Base-by-base conservation (phyloP, 1,140 invertebrate genomes). In the Zophobas atratus region DNA sequence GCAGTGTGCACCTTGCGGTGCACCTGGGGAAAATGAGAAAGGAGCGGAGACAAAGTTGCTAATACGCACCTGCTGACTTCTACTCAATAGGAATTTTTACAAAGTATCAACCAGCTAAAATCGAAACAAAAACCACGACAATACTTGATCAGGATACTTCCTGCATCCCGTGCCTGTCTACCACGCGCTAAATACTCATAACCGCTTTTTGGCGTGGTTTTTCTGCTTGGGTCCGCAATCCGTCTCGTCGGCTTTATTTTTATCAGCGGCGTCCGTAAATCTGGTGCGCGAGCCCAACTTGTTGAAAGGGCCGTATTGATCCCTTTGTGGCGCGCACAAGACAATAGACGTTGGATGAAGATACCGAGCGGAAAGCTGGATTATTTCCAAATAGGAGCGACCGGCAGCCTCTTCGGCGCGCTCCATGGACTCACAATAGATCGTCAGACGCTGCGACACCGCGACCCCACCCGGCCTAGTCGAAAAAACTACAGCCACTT, bases 301-400 rank as follows among this genome's bases (percentile, higher is more conserved):
- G 60, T 67, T 67, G 60, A 67, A 67, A 67, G 20, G 60, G 20
- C 32, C 60, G 60, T 67, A 67, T 67, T 67, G 60, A 67, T 67
- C 60, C 34, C 39, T 67, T 67, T 67, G 60, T 67, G 60, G 60
- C 60, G 60, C 60, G 43, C 39, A 67, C 60, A 67, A 67, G 60
- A 67, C 60, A 67, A 67, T 67, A 67, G 60, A 67, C 38, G 60
- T 32, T 67, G 60, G 60, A 67, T 67, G 60, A 67, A 67, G 60
- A 67, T 67, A 67, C 60, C 33, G 60, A 67, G 60, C 60, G 60
- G 60, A 67, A 67, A 67, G 60, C 60, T 67, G 60, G 60, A 67
- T 67, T 67, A 67, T 67, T 67, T 67, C 60, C 60, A 67, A 67
- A 67, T 67, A 67, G 34, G 20, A 32, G 49, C 2, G 57, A 8